Conservation (phyloP, 1,140 invertebrate species). For the Cotesia vestalis region DNA sequence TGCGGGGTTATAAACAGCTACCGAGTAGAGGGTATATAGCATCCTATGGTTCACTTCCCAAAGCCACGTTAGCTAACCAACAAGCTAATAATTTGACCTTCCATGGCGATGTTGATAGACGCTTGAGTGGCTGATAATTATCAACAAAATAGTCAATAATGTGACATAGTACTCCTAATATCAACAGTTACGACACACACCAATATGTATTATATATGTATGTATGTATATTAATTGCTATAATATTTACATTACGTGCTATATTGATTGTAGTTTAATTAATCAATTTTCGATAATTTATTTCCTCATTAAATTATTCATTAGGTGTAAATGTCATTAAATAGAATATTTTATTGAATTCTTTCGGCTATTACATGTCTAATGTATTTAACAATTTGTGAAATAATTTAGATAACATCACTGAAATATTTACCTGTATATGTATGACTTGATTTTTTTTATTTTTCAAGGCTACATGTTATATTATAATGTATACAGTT, state of each 20-base stretch:
- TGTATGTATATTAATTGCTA: too few species aligned
- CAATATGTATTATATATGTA: too few species aligned
- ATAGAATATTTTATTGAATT: conserved; percentile 15
- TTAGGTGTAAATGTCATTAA: conserved; percentile 14
- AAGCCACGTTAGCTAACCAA: conserved; percentile 53
- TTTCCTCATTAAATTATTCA: conserved; percentile 23
- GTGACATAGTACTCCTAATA: not conserved
- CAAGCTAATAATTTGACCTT: conserved; percentile 63
- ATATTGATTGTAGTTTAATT: conserved; percentile 5
- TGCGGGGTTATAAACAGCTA: conserved; percentile 47
- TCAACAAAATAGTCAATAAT: conserved; percentile 47
- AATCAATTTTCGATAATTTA: conserved; percentile 5
- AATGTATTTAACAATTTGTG: conserved; percentile 1
- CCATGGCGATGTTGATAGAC: conserved; percentile 23
- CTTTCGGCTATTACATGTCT: not conserved
- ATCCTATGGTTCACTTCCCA: conserved; percentile 24
- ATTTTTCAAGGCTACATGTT: conserved; percentile 1
- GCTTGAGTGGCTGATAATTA: conserved; percentile 60
- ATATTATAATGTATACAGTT: conserved; percentile 4
- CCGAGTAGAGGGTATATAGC: conserved; percentile 9
- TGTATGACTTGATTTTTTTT: conserved; percentile 3
- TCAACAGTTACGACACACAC: too few species aligned
- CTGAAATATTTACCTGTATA: conserved; percentile 4
- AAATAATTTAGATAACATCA: conserved; percentile 14
- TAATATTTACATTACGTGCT: too few species aligned